phyloP scores from a whole-genome alignment of 1,140 invertebrate species.

The Calephelis virginiensis region DNA sequence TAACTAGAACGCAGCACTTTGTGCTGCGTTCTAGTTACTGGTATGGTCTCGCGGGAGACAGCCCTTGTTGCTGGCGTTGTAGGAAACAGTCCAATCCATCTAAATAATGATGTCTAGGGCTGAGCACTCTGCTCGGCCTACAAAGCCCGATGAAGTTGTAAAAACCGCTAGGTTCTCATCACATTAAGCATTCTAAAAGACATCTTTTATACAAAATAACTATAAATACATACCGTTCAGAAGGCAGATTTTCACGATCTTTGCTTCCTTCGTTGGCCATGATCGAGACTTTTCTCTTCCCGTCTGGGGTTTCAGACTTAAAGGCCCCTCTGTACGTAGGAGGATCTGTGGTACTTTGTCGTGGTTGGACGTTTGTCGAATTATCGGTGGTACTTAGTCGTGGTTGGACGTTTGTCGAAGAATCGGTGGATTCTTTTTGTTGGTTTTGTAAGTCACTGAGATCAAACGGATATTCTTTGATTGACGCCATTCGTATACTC shows the following conservation, averaged over 20 bases:
- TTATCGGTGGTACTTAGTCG: constrained; percentile 27
- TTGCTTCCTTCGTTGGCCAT: constrained; percentile 68
- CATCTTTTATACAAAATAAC: neutral
- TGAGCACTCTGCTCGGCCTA: too few relatives aligned
- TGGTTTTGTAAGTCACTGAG: constrained; percentile 66
- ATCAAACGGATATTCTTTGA: constrained; percentile 77
- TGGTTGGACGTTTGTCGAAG: constrained; percentile 15
- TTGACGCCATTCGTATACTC: constrained; percentile 73
- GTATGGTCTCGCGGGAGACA: too few relatives aligned
- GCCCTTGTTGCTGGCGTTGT: too few relatives aligned
- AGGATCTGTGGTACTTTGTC: constrained; percentile 28
- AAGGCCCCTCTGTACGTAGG: constrained; percentile 18
- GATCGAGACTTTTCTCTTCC: constrained; percentile 68
- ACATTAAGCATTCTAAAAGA: too few relatives aligned
- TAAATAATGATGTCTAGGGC: too few relatives aligned
- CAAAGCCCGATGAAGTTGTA: too few relatives aligned
- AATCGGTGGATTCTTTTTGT: constrained; percentile 33
- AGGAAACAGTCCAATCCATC: too few relatives aligned
- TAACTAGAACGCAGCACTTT: too few relatives aligned
- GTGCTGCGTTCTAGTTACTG: too few relatives aligned
- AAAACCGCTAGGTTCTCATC: too few relatives aligned
- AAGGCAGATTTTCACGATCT: constrained; percentile 62
- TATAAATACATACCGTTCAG: constrained; percentile 45
- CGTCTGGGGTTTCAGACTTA: constrained; percentile 37
- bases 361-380: constrained; percentile 14